Evolutionary conservation across 2,888 invertebrate species (phyloP).

Genomic region (Nowickia ferox): DNA sequence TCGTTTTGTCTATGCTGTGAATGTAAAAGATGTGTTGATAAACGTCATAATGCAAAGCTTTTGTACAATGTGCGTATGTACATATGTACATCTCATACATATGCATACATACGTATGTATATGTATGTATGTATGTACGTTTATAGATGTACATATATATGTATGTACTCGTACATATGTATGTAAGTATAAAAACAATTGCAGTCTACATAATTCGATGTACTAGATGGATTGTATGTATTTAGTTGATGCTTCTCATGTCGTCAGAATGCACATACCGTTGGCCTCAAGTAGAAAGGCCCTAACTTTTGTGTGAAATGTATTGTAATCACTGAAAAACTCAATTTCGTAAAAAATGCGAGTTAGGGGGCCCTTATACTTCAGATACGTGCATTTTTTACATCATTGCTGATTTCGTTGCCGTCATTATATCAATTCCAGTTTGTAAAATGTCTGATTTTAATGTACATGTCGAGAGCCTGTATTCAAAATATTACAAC

Average conservation of each 20-base stretch:
- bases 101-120: constrained; percentile 4
- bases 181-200: constrained; percentile 35
- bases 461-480: neutral
- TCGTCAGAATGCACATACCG: constrained; percentile 8
- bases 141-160: neutral
- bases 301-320: too few species aligned
- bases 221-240: constrained; percentile 26
- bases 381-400: too few species aligned
- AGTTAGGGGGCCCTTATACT: too few species aligned
- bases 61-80: neutral
- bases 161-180: constrained; percentile 15
- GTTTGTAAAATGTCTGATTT: neutral
- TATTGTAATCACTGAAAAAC: too few species aligned
- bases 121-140: constrained; percentile 13
- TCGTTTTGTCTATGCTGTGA: constrained; percentile 8
- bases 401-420: too few species aligned
- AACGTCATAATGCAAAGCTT: constrained; percentile 61
- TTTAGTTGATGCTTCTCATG: constrained; percentile 31
- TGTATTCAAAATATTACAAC: too few species aligned
- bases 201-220: constrained; percentile 19
- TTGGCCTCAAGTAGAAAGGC: too few species aligned
- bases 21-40: constrained; percentile 41
- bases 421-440: constrained; percentile 22
- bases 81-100: constrained; percentile 13
- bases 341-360: too few species aligned